phyloP scores from a whole-genome alignment of 2,888 invertebrate genomes.

The Coremacera marginata region DNA sequence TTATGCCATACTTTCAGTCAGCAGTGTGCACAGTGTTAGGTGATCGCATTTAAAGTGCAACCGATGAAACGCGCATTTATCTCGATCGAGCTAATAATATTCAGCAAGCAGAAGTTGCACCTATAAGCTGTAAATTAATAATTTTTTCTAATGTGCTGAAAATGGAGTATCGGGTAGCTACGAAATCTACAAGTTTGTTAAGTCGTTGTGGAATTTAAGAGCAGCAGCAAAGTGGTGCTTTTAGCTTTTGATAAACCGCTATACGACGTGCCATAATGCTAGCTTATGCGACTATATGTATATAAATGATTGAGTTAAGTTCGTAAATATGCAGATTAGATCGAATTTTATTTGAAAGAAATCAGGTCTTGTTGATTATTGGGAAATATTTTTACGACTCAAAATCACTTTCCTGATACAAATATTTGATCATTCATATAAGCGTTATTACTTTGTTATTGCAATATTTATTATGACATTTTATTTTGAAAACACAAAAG shows the following conservation, averaged over 20 bases:
- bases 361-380: too few species aligned
- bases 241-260: background rate
- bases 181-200: background rate
- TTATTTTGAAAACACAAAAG: too few species aligned
- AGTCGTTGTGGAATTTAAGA: background rate
- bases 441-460: too few species aligned
- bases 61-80: background rate
- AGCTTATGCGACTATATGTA: too few species aligned
- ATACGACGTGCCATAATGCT: background rate
- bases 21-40: background rate
- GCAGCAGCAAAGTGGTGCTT: background rate
- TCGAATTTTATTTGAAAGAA: background rate
- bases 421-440: too few species aligned
- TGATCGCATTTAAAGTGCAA: slow-evolving; percentile 35
- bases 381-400: too few species aligned
- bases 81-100: background rate
- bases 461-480: too few species aligned
- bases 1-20: slow-evolving; percentile 7
- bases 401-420: too few species aligned
- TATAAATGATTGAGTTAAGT: background rate
- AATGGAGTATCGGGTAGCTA: background rate
- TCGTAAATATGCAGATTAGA: slow-evolving; percentile 7
- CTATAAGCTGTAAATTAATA: background rate
- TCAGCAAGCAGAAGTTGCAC: background rate
- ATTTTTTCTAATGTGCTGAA: background rate